Base-by-base conservation (phyloP, 2,888 invertebrate species). In the Autographa gamma region DNA sequence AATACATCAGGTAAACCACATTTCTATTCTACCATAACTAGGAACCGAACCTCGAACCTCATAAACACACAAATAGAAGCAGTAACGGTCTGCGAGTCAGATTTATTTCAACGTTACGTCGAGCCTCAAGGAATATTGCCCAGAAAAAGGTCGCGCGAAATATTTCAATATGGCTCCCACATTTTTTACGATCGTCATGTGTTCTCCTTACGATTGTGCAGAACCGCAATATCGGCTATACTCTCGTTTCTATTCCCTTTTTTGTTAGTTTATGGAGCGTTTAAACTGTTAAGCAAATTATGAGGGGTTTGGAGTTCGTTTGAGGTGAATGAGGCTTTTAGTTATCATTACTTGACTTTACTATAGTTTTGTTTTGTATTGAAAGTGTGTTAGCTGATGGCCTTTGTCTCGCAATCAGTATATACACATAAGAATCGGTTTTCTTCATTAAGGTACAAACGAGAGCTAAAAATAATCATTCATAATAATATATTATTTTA, bases 151-250 rank as follows among this genome's bases (percentile, higher is more conserved):
- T 93, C 93, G 89, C 90, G 90, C 86, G 89, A 91, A 94, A 94
- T 94, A 94, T 94, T 94, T 93, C 94, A 94, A 95, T 94, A 95
- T 93, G 92, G 93, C 91, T 92, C 93, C 93, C 93, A 89, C 91
- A 93, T 93, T 94, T 93, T 93, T 93, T 93, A 94, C 92, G 93
- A 93, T 90, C 92, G 90, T 90, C 91, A 91, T 93, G 92, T 91
- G 93, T 89, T 86, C 87, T 89, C 91, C 90, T 89, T 90, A 89
- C 91, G 92, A 91, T 91, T 93, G 90, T 88, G 88, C 85, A 74
- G 87, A 89, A 91, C 93, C 93, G 88, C 93, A 93, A 93, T 92
- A 93, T 93, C 89, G 89, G 86, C 78, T 83, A 87, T 89, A 88
- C 87, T 85, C 87, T 86, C 85, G 80, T 86, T 89, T 87, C 84